Evolutionary conservation across 1,140 invertebrate genomes (phyloP), one percentile per base, ranked within the genome.

Genomic region (Glossosoma conforme): DNA sequence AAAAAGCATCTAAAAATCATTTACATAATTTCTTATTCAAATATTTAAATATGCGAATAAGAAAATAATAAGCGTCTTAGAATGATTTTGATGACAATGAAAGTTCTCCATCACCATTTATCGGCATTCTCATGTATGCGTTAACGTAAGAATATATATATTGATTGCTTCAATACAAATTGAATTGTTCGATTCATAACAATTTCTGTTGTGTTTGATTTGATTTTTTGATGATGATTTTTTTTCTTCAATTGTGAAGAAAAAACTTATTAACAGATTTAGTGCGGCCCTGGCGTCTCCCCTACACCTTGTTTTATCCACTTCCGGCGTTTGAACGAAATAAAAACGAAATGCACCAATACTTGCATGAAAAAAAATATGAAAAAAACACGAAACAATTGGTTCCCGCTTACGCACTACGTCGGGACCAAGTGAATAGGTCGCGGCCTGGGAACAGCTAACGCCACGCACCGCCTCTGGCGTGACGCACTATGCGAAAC

Each of bases 281-380:
- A 47, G 18, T 54, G 1, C 44, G 33, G n/a, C 36, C 44, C 54
- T 52, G 48, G n/a, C 19, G 9, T 43, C 45, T 56, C 54, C 54
- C 54, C 54, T 56, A 48, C 48, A 33, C 43, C 30, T 53, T 46
- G 50, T 57, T 57, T 57, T 57, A 57, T 57, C 55, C 55, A 53
- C 55, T 57, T 57, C 55, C 55, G 44, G 33, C 14, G 41, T 50
- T 45, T 44, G 42, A 53, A 57, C 55, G 50, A 52, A 49, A 57
- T 53, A 52, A 45, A 52, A 57, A 54, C 52, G 24, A 38, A 54
- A 54, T 54, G 21, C 42, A 47, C 45, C 52, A 24, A 54, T 32
- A 50, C 32, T 19, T 22, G 36, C 21, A 25, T n/a, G n/a, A n/a
- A n/a, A n/a, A n/a, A n/a, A n/a, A n/a, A n/a, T 49, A 44, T 48